Base-by-base conservation (phyloP, 2,797 vertebrate genomes). In the Eulemur albifrons region DNA sequence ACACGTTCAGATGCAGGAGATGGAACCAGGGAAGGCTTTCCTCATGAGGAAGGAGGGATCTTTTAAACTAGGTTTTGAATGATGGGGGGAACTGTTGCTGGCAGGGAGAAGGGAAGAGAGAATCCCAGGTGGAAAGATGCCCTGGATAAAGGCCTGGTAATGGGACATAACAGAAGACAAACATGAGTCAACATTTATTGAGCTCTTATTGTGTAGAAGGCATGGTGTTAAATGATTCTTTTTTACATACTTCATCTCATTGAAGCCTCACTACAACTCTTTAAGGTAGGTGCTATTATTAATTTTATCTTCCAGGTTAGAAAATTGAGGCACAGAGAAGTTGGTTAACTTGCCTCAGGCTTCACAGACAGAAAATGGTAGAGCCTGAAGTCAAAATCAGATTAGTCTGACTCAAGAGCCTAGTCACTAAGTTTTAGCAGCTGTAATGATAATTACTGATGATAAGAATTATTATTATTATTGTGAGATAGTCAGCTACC, bases 11-110 rank as follows among this genome's bases (percentile, higher is more conserved):
- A 25, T 65, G 30, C 38, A 70, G 25, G 43, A 69, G 27, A 80
- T 1, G 73, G 65, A 89, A 79, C 0, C 35, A 48, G 13, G 50
- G 38, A 61, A 94, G 57, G 32, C 35, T 93, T 70, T 85, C 17
- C 15, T 40, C 14, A 48, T 5, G 61, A 87, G 23, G 67, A 89
- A 93, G 10, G 50, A 50, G 18, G 30, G 14, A 40, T 69, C 12
- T 88, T 82, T 84, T 72, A 88, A 54, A 79, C 30, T 40, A 79
- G 69, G 7, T 65, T 93, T 77, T 96, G 79, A 93, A 88, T 95
- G n/a, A 86, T 10, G 10, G 0, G 10, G 59, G 57, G 12, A 72
- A 61, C 32, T 87, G 12, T 87, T 93, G 52, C 27, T 90, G 63
- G n/a, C 3, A 80, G 50, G 59, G 40, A 94, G 52, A 73, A 87